A percentile compares a stretch with the other conserved stretches of the same genome.
Evolutionary conservation across 2,797 vertebrate species (phyloP).

Genomic region (Hipposideros larvatus): DNA sequence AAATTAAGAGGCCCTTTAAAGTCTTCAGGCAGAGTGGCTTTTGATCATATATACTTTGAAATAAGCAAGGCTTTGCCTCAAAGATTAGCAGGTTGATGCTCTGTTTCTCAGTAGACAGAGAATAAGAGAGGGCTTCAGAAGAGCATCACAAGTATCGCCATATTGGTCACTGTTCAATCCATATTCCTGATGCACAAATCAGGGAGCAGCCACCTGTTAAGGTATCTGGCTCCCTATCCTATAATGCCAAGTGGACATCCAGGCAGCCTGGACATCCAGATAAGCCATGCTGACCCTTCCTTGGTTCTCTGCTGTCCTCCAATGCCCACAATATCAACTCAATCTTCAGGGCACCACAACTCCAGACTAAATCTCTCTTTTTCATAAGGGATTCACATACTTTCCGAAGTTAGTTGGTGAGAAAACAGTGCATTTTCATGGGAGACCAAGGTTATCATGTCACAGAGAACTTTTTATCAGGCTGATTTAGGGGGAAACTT

Average conservation of each 20-base stretch:
- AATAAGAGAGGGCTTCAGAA: neutral
- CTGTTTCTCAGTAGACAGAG: neutral
- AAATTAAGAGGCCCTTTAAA: neutral
- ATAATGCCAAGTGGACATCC: neutral
- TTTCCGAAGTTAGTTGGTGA: neutral
- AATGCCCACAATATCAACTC: neutral
- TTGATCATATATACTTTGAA: neutral
- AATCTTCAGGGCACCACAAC: neutral
- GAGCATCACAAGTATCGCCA: neutral
- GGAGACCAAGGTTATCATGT: neutral
- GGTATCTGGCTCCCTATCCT: neutral
- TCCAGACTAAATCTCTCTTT: neutral
- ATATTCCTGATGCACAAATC: neutral
- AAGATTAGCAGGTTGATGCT: neutral
- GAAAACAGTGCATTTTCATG: slow-evolving; percentile 26
- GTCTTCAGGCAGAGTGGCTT: neutral
- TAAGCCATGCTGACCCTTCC: neutral
- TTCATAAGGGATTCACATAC: neutral
- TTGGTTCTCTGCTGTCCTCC: neutral
- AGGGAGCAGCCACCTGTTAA: neutral
- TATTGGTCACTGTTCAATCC: neutral
- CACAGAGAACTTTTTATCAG: slow-evolving; percentile 29
- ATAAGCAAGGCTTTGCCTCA: neutral
- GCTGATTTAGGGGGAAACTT: slow-evolving; percentile 57
- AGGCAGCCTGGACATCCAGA: neutral